phyloP scores from a whole-genome alignment of 2,797 vertebrate species.

The Microtus obscurus region DNA sequence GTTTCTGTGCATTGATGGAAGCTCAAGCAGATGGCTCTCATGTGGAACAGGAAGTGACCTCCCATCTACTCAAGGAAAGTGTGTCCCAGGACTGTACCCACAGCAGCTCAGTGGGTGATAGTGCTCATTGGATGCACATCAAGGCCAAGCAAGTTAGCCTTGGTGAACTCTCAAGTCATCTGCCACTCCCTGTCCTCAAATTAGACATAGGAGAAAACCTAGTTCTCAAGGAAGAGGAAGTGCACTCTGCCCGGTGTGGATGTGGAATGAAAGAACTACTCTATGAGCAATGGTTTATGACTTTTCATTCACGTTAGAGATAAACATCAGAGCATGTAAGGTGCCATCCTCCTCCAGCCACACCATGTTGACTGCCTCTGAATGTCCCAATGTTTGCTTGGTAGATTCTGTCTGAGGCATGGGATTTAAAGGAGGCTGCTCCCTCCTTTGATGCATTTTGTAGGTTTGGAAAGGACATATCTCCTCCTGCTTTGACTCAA shows the following conservation, averaged over 20 bases:
- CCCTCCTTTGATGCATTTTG: neutral
- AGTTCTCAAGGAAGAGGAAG: neutral
- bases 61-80: neutral
- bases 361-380: neutral
- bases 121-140: neutral
- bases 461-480: neutral
- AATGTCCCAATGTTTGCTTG: neutral
- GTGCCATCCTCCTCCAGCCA: neutral
- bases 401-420: neutral
- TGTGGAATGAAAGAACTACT: neutral
- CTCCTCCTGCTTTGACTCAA: neutral
- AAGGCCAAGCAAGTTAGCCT: neutral
- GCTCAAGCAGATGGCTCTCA: neutral
- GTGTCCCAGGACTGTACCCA: neutral
- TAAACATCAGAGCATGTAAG: neutral
- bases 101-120: neutral
- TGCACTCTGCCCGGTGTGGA: neutral
- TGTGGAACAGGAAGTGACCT: neutral
- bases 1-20: neutral
- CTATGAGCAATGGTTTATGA: neutral
- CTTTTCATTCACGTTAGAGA: neutral
- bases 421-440: neutral
- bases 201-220: neutral
- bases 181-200: neutral
- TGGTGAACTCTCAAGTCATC: neutral